phyloP scores from a whole-genome alignment of 1,140 invertebrate species.

The Cydia splendana region DNA sequence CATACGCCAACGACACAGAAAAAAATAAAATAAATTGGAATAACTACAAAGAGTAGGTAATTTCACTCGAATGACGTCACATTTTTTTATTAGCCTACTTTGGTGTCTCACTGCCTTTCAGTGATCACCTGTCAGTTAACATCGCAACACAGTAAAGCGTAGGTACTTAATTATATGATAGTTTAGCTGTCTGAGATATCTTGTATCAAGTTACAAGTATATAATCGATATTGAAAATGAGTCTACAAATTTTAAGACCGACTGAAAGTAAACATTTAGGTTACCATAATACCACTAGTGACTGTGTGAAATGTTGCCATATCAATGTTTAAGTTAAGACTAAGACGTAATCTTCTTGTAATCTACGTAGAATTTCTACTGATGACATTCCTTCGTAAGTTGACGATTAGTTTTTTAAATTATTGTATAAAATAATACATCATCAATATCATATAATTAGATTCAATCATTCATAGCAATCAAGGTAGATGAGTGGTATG shows the following conservation, averaged over 20 bases:
- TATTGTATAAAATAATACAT: constrained; percentile 11
- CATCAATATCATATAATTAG: background rate
- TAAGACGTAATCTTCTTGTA: constrained; percentile 45
- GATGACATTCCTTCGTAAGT: constrained; percentile 42
- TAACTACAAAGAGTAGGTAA: no score
- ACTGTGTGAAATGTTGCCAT: constrained; percentile 41
- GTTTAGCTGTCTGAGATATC: constrained; percentile 1
- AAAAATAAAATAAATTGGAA: no score
- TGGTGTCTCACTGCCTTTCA: no score
- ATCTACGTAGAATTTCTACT: constrained; percentile 61
- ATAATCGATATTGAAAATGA: constrained; percentile 13
- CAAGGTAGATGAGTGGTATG: background rate
- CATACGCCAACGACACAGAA: no score
- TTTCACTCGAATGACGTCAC: no score
- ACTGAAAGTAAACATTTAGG: constrained; percentile 11
- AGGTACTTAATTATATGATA: background rate
- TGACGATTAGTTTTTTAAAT: constrained; percentile 23
- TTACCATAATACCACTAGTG: constrained; percentile 6
- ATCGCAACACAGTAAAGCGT: no score
- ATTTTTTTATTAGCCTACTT: no score
- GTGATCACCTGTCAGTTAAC: no score
- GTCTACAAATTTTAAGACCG: constrained; percentile 10
- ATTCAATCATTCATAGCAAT: background rate
- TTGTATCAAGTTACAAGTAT: background rate
- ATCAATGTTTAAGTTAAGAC: constrained; percentile 45